These are phyloP conservation scores for Drosophila orena DNA, from an alignment of 1,140 invertebrate genomes.

Conservation along the genomic window DNA sequence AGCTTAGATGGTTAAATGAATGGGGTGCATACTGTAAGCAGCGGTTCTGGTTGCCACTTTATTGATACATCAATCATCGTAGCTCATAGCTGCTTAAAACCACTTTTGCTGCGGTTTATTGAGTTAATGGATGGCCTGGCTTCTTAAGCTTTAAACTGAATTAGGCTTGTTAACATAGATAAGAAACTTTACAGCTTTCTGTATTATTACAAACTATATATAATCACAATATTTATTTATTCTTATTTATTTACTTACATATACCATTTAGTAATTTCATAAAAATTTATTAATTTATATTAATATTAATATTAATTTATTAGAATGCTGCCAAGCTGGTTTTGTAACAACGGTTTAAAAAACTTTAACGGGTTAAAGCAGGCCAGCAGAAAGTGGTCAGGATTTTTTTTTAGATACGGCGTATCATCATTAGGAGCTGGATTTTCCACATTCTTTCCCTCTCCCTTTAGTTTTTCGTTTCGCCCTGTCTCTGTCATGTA, in stretches of 20 bases:
- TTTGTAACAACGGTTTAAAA: background rate
- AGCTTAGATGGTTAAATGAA: slow-evolving; percentile 41
- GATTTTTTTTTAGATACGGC: background rate
- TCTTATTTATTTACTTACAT: too few relatives aligned
- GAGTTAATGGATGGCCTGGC: slow-evolving; percentile 11
- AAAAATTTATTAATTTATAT: too few relatives aligned
- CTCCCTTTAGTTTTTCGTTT: background rate
- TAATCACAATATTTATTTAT: too few relatives aligned
- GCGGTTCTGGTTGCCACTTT: slow-evolving; percentile 12
- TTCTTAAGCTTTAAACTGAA: background rate
- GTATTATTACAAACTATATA: too few relatives aligned
- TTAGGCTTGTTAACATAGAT: too few relatives aligned
- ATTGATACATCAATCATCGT: slow-evolving; percentile 44
- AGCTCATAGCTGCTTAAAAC: slow-evolving; percentile 7
- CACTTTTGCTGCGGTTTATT: slow-evolving; percentile 39
- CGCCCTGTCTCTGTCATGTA: background rate
- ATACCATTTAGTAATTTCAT: too few relatives aligned
- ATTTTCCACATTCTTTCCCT: background rate
- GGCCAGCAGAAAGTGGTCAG: background rate
- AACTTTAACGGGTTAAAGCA: slow-evolving; percentile 3
- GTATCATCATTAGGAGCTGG: slow-evolving; percentile 13
- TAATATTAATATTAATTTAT: too few relatives aligned
- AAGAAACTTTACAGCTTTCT: too few relatives aligned
- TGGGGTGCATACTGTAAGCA: slow-evolving; percentile 7
- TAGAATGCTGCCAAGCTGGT: too few relatives aligned